phyloP scores from a whole-genome alignment of 2,888 invertebrate genomes.

The Lobophora halterata region DNA sequence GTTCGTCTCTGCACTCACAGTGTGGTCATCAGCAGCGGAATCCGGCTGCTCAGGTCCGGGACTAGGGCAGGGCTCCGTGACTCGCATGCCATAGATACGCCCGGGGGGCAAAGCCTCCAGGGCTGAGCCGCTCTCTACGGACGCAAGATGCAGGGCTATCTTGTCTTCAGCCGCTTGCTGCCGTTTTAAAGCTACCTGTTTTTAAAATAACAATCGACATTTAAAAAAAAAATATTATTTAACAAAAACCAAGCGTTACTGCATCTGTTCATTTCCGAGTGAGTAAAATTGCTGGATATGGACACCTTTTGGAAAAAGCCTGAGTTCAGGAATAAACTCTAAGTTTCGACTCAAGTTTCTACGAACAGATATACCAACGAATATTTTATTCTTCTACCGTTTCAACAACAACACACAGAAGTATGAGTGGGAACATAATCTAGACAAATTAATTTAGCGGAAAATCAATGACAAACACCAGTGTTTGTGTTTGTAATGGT shows the following conservation, averaged over 20 bases:
- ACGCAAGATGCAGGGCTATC: slow-evolving; percentile 94
- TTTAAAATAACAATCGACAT: slow-evolving; percentile 11
- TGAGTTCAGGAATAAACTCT: too few species aligned
- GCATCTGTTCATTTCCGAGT: too few species aligned
- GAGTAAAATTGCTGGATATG: too few species aligned
- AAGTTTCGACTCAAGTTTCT: too few species aligned
- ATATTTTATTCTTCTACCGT: too few species aligned
- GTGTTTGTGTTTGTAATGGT: slow-evolving; percentile 65
- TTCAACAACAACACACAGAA: too few species aligned
- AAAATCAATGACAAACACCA: slow-evolving; percentile 75
- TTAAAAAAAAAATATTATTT: too few species aligned
- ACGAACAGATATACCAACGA: too few species aligned
- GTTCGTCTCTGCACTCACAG: too few species aligned
- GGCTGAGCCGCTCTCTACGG: slow-evolving; percentile 77
- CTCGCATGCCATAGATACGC: slow-evolving; percentile 93
- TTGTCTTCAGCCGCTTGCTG: slow-evolving; percentile 99
- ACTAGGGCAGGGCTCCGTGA: slow-evolving; percentile 86
- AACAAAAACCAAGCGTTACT: too few species aligned
- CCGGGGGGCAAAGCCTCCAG: slow-evolving; percentile 91
- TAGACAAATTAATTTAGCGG: slow-evolving; percentile 74
- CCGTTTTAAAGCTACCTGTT: slow-evolving; percentile 94
- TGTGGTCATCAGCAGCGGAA: slow-evolving; percentile 65
- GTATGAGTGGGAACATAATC: slow-evolving; percentile 39
- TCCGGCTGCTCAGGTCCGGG: slow-evolving; percentile 72
- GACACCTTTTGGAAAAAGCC: too few species aligned